Conservation (phyloP, 2,888 invertebrate genomes). For the Sicus ferrugineus region DNA sequence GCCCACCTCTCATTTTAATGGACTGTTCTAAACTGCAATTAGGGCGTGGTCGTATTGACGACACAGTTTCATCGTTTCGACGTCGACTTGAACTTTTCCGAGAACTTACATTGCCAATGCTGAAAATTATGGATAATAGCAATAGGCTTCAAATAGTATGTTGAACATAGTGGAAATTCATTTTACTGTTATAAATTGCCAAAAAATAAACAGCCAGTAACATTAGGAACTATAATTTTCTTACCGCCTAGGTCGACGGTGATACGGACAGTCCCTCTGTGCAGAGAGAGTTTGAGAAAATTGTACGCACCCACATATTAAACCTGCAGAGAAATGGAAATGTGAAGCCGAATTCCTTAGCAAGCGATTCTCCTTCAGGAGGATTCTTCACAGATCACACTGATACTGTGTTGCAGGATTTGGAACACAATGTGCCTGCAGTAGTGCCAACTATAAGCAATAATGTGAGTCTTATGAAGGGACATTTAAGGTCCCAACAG, state of each 20-base stretch:
- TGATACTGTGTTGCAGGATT: constrained; percentile 60
- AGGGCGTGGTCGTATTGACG: constrained; percentile 84
- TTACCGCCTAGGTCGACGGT: constrained; percentile 75
- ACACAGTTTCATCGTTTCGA: constrained; percentile 85
- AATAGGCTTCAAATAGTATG: constrained; percentile 85
- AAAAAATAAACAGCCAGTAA: background rate
- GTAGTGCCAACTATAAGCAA: constrained; percentile 65
- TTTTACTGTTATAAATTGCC: background rate
- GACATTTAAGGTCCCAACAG: constrained; percentile 56
- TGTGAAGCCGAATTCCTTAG: constrained; percentile 7
- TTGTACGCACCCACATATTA: constrained; percentile 75
- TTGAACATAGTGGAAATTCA: constrained; percentile 40
- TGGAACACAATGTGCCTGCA: constrained; percentile 63
- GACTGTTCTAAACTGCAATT: constrained; percentile 92
- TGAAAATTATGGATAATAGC: constrained; percentile 83
- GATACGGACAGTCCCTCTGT: constrained; percentile 83
- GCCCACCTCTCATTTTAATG: constrained; percentile 82
- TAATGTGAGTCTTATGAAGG: constrained; percentile 64
- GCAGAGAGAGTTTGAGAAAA: constrained; percentile 77
- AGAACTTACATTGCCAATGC: constrained; percentile 86
- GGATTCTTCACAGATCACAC: constrained; percentile 47
- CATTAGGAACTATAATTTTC: background rate
- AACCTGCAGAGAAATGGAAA: constrained; percentile 62
- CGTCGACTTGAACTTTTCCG: constrained; percentile 85
- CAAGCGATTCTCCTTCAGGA: background rate